Evolutionary conservation across 1,140 invertebrate genomes (phyloP).

Genomic region (Camponotus floridanus): DNA sequence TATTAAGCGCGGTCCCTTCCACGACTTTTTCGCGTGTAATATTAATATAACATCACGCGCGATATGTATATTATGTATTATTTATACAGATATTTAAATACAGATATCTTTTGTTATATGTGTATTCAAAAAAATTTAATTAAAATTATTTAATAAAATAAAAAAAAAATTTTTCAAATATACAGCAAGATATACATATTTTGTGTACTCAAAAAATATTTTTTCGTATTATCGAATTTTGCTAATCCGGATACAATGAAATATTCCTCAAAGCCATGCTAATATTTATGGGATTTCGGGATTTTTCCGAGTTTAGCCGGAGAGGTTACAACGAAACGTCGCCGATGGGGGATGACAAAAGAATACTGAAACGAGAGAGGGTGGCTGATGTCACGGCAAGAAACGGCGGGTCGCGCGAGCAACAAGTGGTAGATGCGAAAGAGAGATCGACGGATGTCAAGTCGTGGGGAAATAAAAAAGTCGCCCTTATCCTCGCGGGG

Average conservation of each 20-base stretch:
- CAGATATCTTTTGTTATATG: too few relatives aligned
- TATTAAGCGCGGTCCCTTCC: neutral
- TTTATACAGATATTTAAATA: too few relatives aligned
- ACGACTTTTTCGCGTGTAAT: slow-evolving; percentile 16
- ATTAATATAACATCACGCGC: neutral
- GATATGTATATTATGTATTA: too few relatives aligned
- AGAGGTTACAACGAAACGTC: slow-evolving; percentile 16
- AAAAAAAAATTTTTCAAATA: too few relatives aligned
- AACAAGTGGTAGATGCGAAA: slow-evolving; percentile 76
- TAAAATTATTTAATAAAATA: too few relatives aligned
- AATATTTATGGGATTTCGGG: slow-evolving; percentile 6
- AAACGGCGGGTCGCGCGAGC: slow-evolving; percentile 65
- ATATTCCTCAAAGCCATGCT: slow-evolving; percentile 2
- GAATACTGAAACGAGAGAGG: slow-evolving; percentile 58
- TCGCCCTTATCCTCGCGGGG: slow-evolving; percentile 73
- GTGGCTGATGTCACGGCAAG: slow-evolving; percentile 65
- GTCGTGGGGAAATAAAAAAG: slow-evolving; percentile 80
- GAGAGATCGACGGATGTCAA: slow-evolving; percentile 79
- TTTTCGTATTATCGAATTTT: neutral
- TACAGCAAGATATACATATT: neutral
- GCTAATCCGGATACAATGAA: slow-evolving; percentile 7
- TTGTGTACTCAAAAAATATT: slow-evolving; percentile 15
- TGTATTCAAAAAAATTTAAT: too few relatives aligned
- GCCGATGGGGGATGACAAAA: slow-evolving; percentile 37
- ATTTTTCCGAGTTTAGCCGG: neutral